Evolutionary conservation across 2,797 vertebrate species (phyloP), one percentile per base, ranked within the genome.

Genomic region (Enteromius mattozi): DNA sequence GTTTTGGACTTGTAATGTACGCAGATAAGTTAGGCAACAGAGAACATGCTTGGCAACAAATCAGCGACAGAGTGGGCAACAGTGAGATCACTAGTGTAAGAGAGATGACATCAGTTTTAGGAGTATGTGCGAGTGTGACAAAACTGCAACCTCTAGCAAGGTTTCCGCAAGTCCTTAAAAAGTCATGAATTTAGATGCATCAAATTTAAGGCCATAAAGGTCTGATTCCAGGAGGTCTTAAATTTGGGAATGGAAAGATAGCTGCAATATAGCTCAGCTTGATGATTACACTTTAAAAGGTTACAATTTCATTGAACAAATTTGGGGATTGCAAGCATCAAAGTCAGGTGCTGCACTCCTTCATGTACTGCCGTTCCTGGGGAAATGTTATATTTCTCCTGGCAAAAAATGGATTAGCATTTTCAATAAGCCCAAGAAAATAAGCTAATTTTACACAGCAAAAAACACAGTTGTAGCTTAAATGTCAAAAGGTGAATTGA

Each of bases 21-120:
- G 33, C 45, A 74, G 70, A 77, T 89, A 84, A 68, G 87, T 92
- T 94, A 84, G 74, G 88, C 87, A 94, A 94, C 33, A 76, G 40
- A 80, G 51, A 80, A 66, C 65, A 16, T 66, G 78, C 71, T 78
- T 86, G 61, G 82, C 87, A 71, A 83, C n/a, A 45, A 89, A 75
- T 12, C 17, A 66, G 5, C 21, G 13, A 87, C 83, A 82, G 78
- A 86, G 88, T 49, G 71, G 78, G 49, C 49, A 87, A n/a, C 37
- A 69, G 37, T 83, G 86, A 87, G 76, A 86, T 87, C 79, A 86
- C 54, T 45, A 42, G 72, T 63, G 9, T 59, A 69, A 35, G 37
- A 84, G 17, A 71, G 63, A 75, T 92, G 86, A 90, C 82, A 84
- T 88, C 87, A 89, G 83, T 81, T 6, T 59, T 74, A 70, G 24